Conservation (phyloP, 2,797 vertebrate genomes). For the Sciaenops ocellatus region DNA sequence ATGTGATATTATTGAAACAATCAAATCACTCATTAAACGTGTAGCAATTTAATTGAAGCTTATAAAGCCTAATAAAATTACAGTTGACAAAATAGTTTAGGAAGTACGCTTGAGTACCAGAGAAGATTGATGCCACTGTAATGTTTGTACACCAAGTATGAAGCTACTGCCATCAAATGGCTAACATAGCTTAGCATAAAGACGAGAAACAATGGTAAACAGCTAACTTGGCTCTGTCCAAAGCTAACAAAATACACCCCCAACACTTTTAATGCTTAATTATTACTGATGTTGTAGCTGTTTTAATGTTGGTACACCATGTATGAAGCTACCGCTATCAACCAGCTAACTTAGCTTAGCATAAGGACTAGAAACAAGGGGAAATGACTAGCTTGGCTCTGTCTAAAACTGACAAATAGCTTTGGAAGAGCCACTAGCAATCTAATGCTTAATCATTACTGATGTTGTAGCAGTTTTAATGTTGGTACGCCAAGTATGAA, state of each 20-base stretch:
- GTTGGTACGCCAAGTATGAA: too few relatives aligned
- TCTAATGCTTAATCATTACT: not conserved
- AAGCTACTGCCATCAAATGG: too few relatives aligned
- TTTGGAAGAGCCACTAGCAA: not conserved
- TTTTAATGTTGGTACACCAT: too few relatives aligned
- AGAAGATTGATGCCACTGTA: not conserved
- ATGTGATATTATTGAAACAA: not conserved
- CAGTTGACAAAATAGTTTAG: not conserved
- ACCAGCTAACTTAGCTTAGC: not conserved
- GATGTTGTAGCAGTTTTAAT: not conserved
- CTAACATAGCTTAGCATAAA: too few relatives aligned
- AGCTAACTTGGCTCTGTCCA: too few relatives aligned
- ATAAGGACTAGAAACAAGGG: too few relatives aligned
- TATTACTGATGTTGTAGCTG: too few relatives aligned
- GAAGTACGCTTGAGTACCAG: not conserved
- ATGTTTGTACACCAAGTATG: too few relatives aligned
- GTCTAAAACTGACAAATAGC: not conserved
- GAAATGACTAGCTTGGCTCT: accelerated
- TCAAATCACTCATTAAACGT: not conserved
- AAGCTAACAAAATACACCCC: too few relatives aligned
- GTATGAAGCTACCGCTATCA: too few relatives aligned
- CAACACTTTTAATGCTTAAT: too few relatives aligned
- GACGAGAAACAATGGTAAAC: too few relatives aligned
- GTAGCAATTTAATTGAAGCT: not conserved
- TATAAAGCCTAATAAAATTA: not conserved